Evolutionary conservation across 2,888 invertebrate species (phyloP), one percentile per base, ranked within the genome.

Genomic region (Harpagoxenus sublaevis): DNA sequence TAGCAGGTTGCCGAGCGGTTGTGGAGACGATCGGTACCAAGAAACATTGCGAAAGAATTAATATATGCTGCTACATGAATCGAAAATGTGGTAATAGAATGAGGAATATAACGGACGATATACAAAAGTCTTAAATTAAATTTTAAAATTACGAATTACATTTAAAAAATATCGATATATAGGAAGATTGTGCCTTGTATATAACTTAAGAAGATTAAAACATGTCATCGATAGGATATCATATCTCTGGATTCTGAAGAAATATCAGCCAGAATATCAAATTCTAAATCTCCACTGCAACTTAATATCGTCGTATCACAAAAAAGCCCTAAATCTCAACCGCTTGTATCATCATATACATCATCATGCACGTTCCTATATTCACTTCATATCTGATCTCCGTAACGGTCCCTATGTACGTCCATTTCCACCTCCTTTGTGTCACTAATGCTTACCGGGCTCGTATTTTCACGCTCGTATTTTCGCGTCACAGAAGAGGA

Each of bases 1-100:
- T 78, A 79, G 81, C 84, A 82, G 88, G 84, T 84, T 71, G 77
- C 65, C 68, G 79, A 66, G 68, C 75, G 84, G 53, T 55, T 66
- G 75, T n/a, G 42, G 42, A 82, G 28, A 53, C 60, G 75, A 84
- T 66, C 66, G 48, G 65, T 71, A 66, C 78, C 66, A 48, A 60
- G 42, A 74, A 79, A 81, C 60, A 81, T 71, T 45, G 48, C 39
- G 66, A 15, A 35, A 18, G 45, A 81, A 79, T 79, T 79, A 70
- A 79, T 70, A 60, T 28, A 60, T 45, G 12, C n/a, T 18, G 77
- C 63, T 55, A 55, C 45, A 31, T 9, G 42, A 77, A 51, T 77
- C 35, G 35, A 28, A 23, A 77, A 15, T 23, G 39, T 15, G 4
- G n/a, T 73, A 39, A 73, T 55, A 55, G 39, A 63, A 63, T 6